Evolutionary conservation across 2,113 vertebrate genomes (phyloP), one percentile per base, ranked within the genome.

Genomic region (Percina caprodes): DNA sequence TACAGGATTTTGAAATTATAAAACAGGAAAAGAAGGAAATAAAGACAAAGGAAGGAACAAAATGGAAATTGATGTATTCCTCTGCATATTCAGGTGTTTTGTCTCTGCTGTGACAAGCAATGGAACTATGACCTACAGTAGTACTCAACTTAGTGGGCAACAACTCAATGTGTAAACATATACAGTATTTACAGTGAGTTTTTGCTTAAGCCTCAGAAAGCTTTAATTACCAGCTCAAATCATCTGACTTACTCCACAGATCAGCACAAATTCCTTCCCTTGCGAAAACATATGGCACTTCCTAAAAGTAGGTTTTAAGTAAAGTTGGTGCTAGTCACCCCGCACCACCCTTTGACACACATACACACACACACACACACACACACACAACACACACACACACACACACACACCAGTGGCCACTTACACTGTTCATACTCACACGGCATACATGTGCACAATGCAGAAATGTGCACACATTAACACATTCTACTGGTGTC

Each of bases 141-240:
- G 9, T 39, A 23, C 76, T 72, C 13, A 46, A 24, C 39, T 77
- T 3, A 21, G 12, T 13, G n/a, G 52, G 69, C 74, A 70, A 23
- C 24, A 74, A 23, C 26, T 55, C 0, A 66, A 8, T 82, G 74
- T 33, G 49, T 52, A 79, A 74, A 83, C 46, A 60, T 78, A 19
- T 51, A 35, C 45, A 66, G 48, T 84, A 78, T 77, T 80, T 87
- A 83, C 52, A 83, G 63, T n/a, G 48, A 48, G 45, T 65, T 89
- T 88, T 61, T 89, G 87, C 88, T 90, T 84, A 90, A 77, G 52
- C 74, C 69, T 74, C 69, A 80, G 35, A 77, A 90, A 88, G 55
- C 82, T 81, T 85, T 90, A 86, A 91, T 88, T 89, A 84, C 67
- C 63, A 83, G 62, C 80, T 87, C 69, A 86, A 74, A 73, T 59